A percentile compares a stretch with the other conserved stretches of the same genome.
These are phyloP conservation scores for Platycheirus albimanus DNA, from an alignment of 2,888 invertebrate genomes.

Conservation along the genomic window DNA sequence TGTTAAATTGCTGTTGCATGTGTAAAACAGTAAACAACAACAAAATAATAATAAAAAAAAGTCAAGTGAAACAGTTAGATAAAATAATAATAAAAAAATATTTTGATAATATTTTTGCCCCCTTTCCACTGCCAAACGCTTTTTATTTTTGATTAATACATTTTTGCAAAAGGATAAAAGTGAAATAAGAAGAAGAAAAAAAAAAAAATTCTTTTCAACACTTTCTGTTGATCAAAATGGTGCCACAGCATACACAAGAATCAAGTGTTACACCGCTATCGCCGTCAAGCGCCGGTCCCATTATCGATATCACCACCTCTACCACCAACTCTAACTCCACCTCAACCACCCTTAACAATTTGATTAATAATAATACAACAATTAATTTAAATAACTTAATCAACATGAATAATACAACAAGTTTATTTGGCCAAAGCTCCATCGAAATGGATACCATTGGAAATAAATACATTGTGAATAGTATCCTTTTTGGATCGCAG, in stretches of 20 bases:
- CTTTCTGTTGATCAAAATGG: conserved; percentile 76
- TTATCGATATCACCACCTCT: conserved; percentile 43
- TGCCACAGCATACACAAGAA: conserved; percentile 79
- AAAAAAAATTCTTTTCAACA: conserved; percentile 33
- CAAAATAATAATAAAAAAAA: background rate
- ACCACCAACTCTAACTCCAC: conserved; percentile 4
- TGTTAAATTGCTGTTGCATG: conserved; percentile 25
- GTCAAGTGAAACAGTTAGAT: conserved; percentile 17
- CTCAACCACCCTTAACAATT: conserved; percentile 14
- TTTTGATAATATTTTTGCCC: conserved; percentile 5
- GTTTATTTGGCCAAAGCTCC: conserved; percentile 40
- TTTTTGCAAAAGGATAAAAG: conserved; percentile 7
- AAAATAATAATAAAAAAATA: conserved; percentile 30
- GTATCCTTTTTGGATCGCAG: conserved; percentile 93
- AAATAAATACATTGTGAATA: conserved; percentile 43
- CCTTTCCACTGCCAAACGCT: conserved; percentile 20
- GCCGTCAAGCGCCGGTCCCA: conserved; percentile 73
- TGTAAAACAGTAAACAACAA: conserved; percentile 36
- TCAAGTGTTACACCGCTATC: conserved; percentile 76
- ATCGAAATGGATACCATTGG: conserved; percentile 62
- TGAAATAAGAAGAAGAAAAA: conserved; percentile 18
- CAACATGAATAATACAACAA: conserved; percentile 64
- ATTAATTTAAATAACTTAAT: conserved; percentile 42
- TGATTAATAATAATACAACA: conserved; percentile 39
- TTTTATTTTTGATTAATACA: conserved; percentile 22